These are phyloP conservation scores for Peromyscus melanophrys DNA, from an alignment of 2,797 vertebrate genomes.

Conservation along the genomic window DNA sequence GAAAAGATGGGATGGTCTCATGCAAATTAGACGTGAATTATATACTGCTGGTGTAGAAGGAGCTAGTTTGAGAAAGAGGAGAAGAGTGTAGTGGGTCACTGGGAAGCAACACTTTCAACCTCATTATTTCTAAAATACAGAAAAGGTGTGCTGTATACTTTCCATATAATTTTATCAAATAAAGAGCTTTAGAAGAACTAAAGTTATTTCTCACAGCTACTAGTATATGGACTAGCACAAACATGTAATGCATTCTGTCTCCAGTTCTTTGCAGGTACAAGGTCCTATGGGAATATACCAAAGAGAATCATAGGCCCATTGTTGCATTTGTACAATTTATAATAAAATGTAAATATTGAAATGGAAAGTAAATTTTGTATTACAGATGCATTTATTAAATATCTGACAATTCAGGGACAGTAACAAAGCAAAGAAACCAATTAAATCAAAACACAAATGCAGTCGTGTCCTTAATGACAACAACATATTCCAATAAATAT, in stretches of 20 bases:
- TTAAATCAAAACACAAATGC: not conserved
- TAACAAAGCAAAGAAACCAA: not conserved
- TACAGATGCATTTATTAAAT: not conserved
- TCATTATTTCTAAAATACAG: not conserved
- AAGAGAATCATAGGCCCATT: not conserved
- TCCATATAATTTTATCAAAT: not conserved
- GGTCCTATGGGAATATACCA: not conserved
- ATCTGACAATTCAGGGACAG: not conserved
- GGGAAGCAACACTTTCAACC: not conserved
- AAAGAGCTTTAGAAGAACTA: slow-evolving; percentile 2
- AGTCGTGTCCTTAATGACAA: not conserved
- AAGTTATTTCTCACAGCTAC: not conserved
- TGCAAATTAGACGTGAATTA: not conserved
- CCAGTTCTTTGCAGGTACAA: not conserved
- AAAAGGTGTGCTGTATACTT: not conserved
- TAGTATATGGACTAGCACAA: not conserved
- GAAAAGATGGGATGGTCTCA: not conserved
- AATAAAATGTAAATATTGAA: not conserved
- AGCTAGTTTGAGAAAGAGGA: not conserved
- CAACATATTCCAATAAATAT: not conserved
- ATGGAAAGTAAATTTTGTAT: not conserved
- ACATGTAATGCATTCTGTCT: not conserved
- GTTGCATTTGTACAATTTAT: not conserved
- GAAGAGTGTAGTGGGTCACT: not conserved
- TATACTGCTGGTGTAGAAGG: not conserved